These are phyloP conservation scores for Sitophilus oryzae DNA, from an alignment of 1,140 invertebrate species.

Conservation along the genomic window DNA sequence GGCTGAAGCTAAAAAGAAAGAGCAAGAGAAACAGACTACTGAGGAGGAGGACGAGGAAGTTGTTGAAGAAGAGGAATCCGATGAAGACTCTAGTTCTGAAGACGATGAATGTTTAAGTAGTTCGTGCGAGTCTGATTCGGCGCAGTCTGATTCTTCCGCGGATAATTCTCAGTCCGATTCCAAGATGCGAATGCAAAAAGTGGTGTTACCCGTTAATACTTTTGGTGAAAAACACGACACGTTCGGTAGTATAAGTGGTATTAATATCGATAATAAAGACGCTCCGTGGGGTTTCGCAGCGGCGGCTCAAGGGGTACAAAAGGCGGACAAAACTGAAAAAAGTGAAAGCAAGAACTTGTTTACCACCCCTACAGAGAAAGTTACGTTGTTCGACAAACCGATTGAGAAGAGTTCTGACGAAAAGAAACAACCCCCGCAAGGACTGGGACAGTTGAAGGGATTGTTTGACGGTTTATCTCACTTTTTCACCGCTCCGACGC, in stretches of 20 bases:
- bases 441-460: slow-evolving; percentile 62
- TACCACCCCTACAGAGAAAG: slow-evolving; percentile 16
- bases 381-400: slow-evolving; percentile 15
- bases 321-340: slow-evolving; percentile 24
- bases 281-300: slow-evolving; percentile 72
- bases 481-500: slow-evolving; percentile 63
- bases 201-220: slow-evolving; percentile 20
- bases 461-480: slow-evolving; percentile 81
- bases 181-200: slow-evolving; percentile 28
- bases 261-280: slow-evolving; percentile 47
- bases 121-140: slow-evolving; percentile 42
- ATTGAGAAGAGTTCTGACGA: slow-evolving; percentile 16
- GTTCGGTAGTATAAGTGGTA: slow-evolving; percentile 49
- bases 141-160: slow-evolving; percentile 32
- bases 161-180: slow-evolving; percentile 24
- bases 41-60: slow-evolving; percentile 25
- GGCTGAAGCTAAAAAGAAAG: slow-evolving; percentile 7
- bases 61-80: too few species aligned
- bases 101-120: slow-evolving; percentile 34
- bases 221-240: slow-evolving; percentile 34
- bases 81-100: slow-evolving; percentile 42
- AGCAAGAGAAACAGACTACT: slow-evolving; percentile 7
- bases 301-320: slow-evolving; percentile 50
- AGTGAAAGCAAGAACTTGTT: slow-evolving; percentile 21
- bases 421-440: slow-evolving; percentile 40